Base-by-base conservation (phyloP, 2,888 invertebrate species). In the Carcina quercana region DNA sequence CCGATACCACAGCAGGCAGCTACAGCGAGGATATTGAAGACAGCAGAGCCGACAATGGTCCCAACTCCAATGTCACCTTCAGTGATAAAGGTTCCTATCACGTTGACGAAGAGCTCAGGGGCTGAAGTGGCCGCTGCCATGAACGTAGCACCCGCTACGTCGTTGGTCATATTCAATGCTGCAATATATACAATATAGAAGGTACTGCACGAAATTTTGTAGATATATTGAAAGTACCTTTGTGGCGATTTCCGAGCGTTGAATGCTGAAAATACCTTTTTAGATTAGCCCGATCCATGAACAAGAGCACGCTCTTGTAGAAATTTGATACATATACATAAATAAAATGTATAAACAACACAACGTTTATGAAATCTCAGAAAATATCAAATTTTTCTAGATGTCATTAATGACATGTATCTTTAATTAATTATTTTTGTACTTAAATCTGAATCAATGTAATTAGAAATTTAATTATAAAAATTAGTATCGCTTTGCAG, bases 41-140 rank as follows among this genome's bases (percentile, higher is more conserved):
- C 91, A 3, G 92, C 92, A 3, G 91, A 91, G 24, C 91, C 92
- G 1, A 93, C 91, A 27, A 93, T 88, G 8, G 92, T 91, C 0
- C 92, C 92, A 5, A 92, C 88, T 0, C 92, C 92, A 13, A 92
- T 72, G 61, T 92, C 92, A 0, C 91, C 91, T 53, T 91, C 88
- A 0, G 92, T 91, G 35, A 92, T 86, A 57, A 92, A 93, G 0
- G 92, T 92, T 21, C 92, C 94, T 13, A 96, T 90, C 41, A 92
- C 88, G 63, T 93, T 93, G 41, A 94, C 92, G 75, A 95, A 95
- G 38, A 95, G 76, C 72, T 96, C 95, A 0, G 95, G 94, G 37
- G 93, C 92, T 1, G 93, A 93, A 38, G 93, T 94, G 0, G 95
- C 95, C 1, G 93, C 89, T 0, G 95, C 95, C 95, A 96, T 95